phyloP scores from a whole-genome alignment of 2,888 invertebrate genomes.

The Steinernema scapterisci region DNA sequence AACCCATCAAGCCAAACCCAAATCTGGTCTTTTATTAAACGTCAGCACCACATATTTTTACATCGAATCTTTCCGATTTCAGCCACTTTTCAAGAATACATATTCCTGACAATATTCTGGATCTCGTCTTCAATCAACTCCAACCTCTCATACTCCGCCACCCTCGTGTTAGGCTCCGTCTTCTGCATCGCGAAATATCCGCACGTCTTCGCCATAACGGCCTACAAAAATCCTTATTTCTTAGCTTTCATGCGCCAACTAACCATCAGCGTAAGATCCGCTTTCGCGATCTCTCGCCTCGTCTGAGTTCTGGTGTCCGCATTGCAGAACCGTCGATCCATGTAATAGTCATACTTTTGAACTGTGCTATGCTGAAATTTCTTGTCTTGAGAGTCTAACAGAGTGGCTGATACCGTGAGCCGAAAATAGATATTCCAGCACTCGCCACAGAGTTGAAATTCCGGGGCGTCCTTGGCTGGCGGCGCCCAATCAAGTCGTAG shows the following conservation, averaged over 20 bases:
- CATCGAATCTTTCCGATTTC: no score
- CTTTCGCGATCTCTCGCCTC: neutral
- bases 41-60: no score
- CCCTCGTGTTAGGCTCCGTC: neutral
- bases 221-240: neutral
- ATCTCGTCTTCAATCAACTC: neutral
- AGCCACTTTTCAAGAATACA: no score
- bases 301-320: neutral
- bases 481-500: neutral
- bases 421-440: neutral
- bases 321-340: neutral
- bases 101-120: neutral
- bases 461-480: neutral
- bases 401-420: neutral
- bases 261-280: neutral
- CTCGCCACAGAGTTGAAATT: neutral
- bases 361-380: neutral
- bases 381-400: no score
- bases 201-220: neutral
- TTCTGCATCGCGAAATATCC: neutral
- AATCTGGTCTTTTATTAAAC: slow-evolving; percentile 39
- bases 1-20: slow-evolving; percentile 68
- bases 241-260: no score
- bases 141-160: neutral
- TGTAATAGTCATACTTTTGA: neutral